These are phyloP conservation scores for Eupleurogrammus muticus DNA, from an alignment of 2,797 vertebrate genomes.

Conservation along the genomic window DNA sequence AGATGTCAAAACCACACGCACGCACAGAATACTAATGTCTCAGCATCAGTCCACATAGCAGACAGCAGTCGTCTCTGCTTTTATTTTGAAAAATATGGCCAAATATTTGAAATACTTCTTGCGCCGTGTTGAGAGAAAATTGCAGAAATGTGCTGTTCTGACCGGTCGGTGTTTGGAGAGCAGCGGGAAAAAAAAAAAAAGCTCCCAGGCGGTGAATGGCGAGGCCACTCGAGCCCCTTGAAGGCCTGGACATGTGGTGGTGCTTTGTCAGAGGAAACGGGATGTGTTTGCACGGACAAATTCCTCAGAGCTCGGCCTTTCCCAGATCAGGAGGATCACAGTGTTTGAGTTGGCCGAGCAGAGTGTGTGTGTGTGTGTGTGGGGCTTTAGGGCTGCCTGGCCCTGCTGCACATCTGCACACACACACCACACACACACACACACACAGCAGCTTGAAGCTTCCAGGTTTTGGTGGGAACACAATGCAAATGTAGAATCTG, in stretches of 20 bases:
- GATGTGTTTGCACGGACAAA: slow-evolving; percentile 85
- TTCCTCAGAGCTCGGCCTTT: slow-evolving; percentile 80
- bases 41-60: slow-evolving; percentile 8
- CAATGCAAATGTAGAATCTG: slow-evolving; percentile 34
- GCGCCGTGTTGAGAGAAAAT: slow-evolving; percentile 10
- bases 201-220: slow-evolving; percentile 60
- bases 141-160: slow-evolving; percentile 12
- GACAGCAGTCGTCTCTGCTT: neutral
- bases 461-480: slow-evolving; percentile 61
- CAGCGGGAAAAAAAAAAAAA: slow-evolving; percentile 50
- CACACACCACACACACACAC: neutral
- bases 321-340: slow-evolving; percentile 77
- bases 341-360: slow-evolving; percentile 80
- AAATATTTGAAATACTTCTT: slow-evolving; percentile 3
- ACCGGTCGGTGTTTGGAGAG: slow-evolving; percentile 47
- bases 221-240: slow-evolving; percentile 71
- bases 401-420: slow-evolving; percentile 62
- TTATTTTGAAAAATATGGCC: neutral
- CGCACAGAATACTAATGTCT: slow-evolving; percentile 17
- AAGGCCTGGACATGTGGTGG: slow-evolving; percentile 78
- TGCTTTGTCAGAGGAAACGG: slow-evolving; percentile 85
- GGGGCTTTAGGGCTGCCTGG: slow-evolving; percentile 58
- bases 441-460: slow-evolving; percentile 44
- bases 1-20: slow-evolving; percentile 22
- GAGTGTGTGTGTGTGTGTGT: slow-evolving; percentile 49